phyloP scores from a whole-genome alignment of 2,113 vertebrate species.

The Vireo altiloquus region DNA sequence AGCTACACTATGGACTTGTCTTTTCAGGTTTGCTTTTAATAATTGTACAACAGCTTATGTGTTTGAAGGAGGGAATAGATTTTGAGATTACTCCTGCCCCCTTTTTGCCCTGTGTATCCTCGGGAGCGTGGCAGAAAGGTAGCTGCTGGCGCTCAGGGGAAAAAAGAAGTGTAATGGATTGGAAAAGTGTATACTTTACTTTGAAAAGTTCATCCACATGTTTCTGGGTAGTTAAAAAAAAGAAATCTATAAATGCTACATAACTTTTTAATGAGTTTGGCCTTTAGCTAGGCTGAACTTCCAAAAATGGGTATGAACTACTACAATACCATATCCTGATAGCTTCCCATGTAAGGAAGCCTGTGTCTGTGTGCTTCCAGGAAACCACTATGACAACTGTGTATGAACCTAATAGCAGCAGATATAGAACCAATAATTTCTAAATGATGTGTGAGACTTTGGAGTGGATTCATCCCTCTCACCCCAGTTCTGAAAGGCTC shows the following conservation, averaged over 20 bases:
- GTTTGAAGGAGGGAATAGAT: conserved; percentile 40
- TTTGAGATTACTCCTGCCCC: conserved; percentile 16
- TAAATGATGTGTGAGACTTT: not conserved
- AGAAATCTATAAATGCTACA: conserved; percentile 38
- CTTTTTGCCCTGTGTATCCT: conserved; percentile 16
- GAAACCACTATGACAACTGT: not conserved
- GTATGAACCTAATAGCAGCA: not conserved
- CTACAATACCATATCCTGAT: not conserved
- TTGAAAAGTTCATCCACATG: conserved; percentile 20
- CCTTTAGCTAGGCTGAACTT: conserved; percentile 35
- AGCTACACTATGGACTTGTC: not conserved
- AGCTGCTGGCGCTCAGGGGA: not conserved
- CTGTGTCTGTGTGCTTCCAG: not conserved
- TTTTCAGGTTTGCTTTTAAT: conserved; percentile 13
- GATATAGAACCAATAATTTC: not conserved
- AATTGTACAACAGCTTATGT: not conserved
- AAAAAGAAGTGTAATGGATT: conserved; percentile 37
- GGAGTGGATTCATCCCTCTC: not conserved
- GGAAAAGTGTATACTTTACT: conserved; percentile 30
- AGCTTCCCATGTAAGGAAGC: not conserved
- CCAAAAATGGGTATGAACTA: conserved; percentile 28
- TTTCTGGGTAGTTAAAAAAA: not conserved
- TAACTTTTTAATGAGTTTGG: conserved; percentile 49
- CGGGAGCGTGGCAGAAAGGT: not conserved
- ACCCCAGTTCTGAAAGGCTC: not conserved